Evolutionary conservation across 1,140 invertebrate genomes (phyloP).

Genomic region (Drosophila chauvacae): DNA sequence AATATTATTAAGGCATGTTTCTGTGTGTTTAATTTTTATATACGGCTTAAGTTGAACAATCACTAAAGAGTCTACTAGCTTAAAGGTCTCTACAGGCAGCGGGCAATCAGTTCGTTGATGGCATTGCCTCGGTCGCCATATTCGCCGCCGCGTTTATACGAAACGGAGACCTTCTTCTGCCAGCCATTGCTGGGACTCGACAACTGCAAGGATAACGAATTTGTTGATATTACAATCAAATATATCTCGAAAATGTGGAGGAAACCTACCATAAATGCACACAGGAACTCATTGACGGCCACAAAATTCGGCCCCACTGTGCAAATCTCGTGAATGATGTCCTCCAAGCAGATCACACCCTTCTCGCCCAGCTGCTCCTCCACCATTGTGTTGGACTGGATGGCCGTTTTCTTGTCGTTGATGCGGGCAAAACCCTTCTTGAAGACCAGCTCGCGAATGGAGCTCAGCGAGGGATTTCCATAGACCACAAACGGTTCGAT

Average conservation of each 20-base stretch:
- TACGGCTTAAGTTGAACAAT: slow-evolving; percentile 45
- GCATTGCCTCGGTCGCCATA: slow-evolving; percentile 75
- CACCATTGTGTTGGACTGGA: slow-evolving; percentile 81
- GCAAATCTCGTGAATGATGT: slow-evolving; percentile 84
- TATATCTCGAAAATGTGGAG: neutral
- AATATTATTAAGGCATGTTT: neutral
- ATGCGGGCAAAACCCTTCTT: slow-evolving; percentile 81
- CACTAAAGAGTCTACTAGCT: slow-evolving; percentile 51
- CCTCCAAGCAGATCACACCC: slow-evolving; percentile 82
- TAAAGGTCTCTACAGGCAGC: slow-evolving; percentile 69
- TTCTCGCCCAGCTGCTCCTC: slow-evolving; percentile 77
- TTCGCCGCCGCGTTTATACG: slow-evolving; percentile 78
- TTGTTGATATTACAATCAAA: neutral
- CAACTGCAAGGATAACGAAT: slow-evolving; percentile 51
- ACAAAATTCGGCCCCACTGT: slow-evolving; percentile 81
- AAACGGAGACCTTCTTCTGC: slow-evolving; percentile 77
- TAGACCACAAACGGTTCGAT: slow-evolving; percentile 83
- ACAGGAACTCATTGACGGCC: slow-evolving; percentile 65
- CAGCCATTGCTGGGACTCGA: slow-evolving; percentile 80
- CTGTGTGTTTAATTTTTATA: slow-evolving; percentile 19
- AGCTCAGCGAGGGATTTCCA: slow-evolving; percentile 71
- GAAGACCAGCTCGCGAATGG: slow-evolving; percentile 79
- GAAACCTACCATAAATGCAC: slow-evolving; percentile 68
- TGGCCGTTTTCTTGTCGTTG: slow-evolving; percentile 75
- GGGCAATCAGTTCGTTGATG: slow-evolving; percentile 77